Evolutionary conservation across 1,140 invertebrate species (phyloP), one percentile per base, ranked within the genome.

Genomic region (Bombus cullumanus): DNA sequence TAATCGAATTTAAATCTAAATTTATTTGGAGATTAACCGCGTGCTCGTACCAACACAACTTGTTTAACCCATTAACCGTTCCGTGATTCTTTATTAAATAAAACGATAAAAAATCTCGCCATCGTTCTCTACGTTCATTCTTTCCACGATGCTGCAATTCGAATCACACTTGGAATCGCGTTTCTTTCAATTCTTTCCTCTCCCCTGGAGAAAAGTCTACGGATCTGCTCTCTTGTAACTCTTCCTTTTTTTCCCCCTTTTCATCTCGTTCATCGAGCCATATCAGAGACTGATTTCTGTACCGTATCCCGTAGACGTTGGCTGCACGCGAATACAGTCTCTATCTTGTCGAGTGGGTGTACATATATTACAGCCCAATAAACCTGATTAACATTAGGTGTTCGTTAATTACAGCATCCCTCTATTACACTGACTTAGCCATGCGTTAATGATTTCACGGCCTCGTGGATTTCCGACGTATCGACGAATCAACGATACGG

Each of bases 361-460:
- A 72, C 80, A 28, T 75, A 71, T 68, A 89, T 89, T 84, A 88
- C 88, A 89, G 81, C 68, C 77, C 88, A 71, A 88, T 89, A 89
- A 91, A 87, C 86, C 84, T 91, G 83, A 91, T 91, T 91, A 91
- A 91, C 84, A 91, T 88, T 83, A 81, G 81, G 74, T 80, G 86
- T 88, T 89, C 86, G 89, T 90, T 91, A 91, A 91, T 91, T 91
- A 91, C 77, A 69, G 68, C 57, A 47, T 86, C 78, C 78, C 77
- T 72, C 84, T 90, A 90, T 91, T 88, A 86, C 84, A 71, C 71
- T 57, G 87, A 89, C 87, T 91, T 88, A 82, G 87, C 69, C 87
- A 74, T 87, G 89, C 90, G 90, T 89, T 91, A 91, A 91, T 91
- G 71, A 88, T 89, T 89, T 89, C 90, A 86, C 84, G 88, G 88